Base-by-base conservation (phyloP, 2,888 invertebrate species). In the Sphaerophoria rueppellii region DNA sequence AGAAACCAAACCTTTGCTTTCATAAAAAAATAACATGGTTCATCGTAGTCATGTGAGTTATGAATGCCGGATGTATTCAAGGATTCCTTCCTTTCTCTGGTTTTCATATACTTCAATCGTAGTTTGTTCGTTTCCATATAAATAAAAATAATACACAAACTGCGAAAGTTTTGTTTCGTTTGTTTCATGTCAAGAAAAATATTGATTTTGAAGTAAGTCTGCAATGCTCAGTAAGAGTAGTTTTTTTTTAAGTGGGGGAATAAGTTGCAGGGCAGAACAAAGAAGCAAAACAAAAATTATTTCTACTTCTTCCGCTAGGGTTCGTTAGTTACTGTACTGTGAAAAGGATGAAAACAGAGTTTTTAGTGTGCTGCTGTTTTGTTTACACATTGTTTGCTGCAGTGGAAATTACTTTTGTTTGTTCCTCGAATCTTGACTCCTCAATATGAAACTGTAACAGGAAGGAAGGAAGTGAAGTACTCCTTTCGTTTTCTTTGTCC, bases 131-230 rank as follows among this genome's bases (percentile, higher is more conserved):
- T 60, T 60, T 60, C 24, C 60, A 58, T 58, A 58, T 11, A 9
- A 14, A 24, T 40, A 58, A 24, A 24, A 16, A 54, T 54, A 7
- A 9, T 37, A 14, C 35, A 12, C 40, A 6, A 9, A 35, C 6
- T 14, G 6, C 2, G 2, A 24, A 24, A 24, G 24, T 24, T 24
- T 24, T 24, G n/a, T 5, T 32, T 67, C 54, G 67, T 67, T 50
- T 81, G 60, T 60, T 60, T 67, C 40, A 52, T 70, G 37, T 75
- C 74, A 83, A 70, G 79, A 71, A 75, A 79, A 83, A 79, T 83
- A 79, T 83, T 83, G 65, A 79, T 79, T 83, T 83, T 80, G 67
- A 79, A 79, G 83, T 80, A 61, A 75, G 24, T 24, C 80, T 80
- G 80, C 58, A 78, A 60, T 65, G 76, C 40, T 70, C 43, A 40